Evolutionary conservation across 2,888 invertebrate species (phyloP), one percentile per base, ranked within the genome.

Genomic region (Molorchus minor): DNA sequence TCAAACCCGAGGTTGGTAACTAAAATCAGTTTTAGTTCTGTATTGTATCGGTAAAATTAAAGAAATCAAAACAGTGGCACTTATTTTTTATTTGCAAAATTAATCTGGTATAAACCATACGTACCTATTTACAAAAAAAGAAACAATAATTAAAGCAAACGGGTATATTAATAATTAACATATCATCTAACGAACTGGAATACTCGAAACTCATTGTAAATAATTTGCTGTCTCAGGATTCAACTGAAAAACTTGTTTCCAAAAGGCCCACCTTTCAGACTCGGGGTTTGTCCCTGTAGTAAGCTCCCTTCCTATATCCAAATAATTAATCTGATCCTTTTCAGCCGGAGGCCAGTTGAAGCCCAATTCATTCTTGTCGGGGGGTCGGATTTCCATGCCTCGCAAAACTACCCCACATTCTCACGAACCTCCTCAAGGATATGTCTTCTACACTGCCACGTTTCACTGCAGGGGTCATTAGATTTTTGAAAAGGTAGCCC

Each of bases 401-500:
- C 3, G 62, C 62, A 38, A 62, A 62, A 46, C 58, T 62, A 7
- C 52, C 61, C 67, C 67, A 67, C 5, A 67, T 25, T 17, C 62
- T 56, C 3, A 67, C 61, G 30, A 64, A 57, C 12, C 38, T 56
- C 47, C 61, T 56, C 13, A 56, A 17, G 10, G 41, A 55, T 15
- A 12, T 49, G 30, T 67, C 57, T 51, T 64, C 64, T 8, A 55
- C 5, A 19, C 58, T 61, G 13, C 58, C 61, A 7, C 36, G 36
- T 25, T 38, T 49, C 10, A 61, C 51, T 41, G 35, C 38, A n/a
- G 60, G 56, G 1, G 67, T 64, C 5, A 60, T 25, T 0, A 56
- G 12, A 15, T 55, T 67, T 61, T 71, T 71, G 53, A 71, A 74
- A 2, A 75, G 54, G 46, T 73, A 73, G 0, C 67, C 66, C 19